Percentiles rank a stretch among this genome's conserved stretches.
These are phyloP conservation scores for Nomada hirtipes DNA, from an alignment of 2,888 invertebrate genomes.

Conservation along the genomic window DNA sequence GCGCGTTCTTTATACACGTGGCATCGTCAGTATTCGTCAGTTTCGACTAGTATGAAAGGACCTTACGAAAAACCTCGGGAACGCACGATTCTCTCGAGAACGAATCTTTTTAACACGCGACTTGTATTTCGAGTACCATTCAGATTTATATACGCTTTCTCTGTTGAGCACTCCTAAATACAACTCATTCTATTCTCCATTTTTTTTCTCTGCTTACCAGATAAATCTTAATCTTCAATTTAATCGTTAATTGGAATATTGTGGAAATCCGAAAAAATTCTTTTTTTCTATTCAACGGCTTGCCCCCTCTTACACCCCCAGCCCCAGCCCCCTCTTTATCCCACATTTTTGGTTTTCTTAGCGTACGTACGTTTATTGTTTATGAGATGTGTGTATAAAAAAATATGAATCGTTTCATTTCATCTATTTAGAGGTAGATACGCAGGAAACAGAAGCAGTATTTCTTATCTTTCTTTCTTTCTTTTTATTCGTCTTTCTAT, in stretches of 20 bases:
- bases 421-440: slow-evolving; percentile 80
- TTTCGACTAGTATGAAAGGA: slow-evolving; percentile 17
- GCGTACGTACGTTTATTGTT: slow-evolving; percentile 75
- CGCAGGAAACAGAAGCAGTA: slow-evolving; percentile 80
- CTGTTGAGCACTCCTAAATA: slow-evolving; percentile 13
- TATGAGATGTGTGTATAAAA: slow-evolving; percentile 79
- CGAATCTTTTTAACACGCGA: not conserved
- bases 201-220: slow-evolving; percentile 10
- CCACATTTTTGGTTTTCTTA: slow-evolving; percentile 63
- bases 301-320: not conserved
- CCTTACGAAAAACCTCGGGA: slow-evolving; percentile 33
- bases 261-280: slow-evolving; percentile 43
- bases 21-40: not conserved
- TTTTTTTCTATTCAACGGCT: slow-evolving; percentile 31
- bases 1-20: slow-evolving; percentile 19
- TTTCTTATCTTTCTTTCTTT: slow-evolving; percentile 58
- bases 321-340: not conserved
- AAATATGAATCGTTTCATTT: slow-evolving; percentile 80
- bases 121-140: slow-evolving; percentile 9
- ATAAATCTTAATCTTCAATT: slow-evolving; percentile 41
- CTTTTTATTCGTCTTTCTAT: slow-evolving; percentile 33
- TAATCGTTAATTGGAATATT: slow-evolving; percentile 32
- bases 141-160: slow-evolving; percentile 13
- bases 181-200: not conserved
- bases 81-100: slow-evolving; percentile 11